Evolutionary conservation across 2,113 vertebrate species (phyloP).

Genomic region (Lasiurus borealis): DNA sequence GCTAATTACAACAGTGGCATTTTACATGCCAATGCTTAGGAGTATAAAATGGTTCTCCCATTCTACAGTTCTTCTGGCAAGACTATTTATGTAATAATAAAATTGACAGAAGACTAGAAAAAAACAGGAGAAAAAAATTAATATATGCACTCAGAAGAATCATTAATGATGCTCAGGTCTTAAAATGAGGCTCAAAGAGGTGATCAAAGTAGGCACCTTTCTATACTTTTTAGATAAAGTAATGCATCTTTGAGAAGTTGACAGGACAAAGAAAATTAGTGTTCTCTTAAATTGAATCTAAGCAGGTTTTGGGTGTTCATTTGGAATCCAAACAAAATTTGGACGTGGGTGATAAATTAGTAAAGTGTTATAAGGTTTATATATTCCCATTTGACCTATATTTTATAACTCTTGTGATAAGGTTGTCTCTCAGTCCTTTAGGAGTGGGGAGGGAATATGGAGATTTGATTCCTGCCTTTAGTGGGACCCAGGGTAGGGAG

Average conservation of each 20-base stretch:
- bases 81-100: neutral
- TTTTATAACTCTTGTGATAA: neutral
- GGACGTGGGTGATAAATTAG: neutral
- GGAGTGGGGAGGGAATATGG: neutral
- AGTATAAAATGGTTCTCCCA: neutral
- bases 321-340: neutral
- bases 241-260: neutral
- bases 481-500: neutral
- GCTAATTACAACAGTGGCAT: neutral
- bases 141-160: neutral
- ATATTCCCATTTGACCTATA: neutral
- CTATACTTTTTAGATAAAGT: neutral
- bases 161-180: neutral
- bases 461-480: neutral
- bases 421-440: neutral
- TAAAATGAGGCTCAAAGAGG: neutral
- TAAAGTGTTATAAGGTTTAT: neutral
- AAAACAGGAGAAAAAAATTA: neutral
- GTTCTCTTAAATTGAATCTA: too few relatives aligned
- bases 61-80: neutral
- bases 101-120: neutral
- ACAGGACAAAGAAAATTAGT: neutral
- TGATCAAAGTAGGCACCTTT: neutral
- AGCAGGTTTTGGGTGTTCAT: too few relatives aligned
- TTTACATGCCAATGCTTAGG: neutral